Conservation (phyloP, 1,140 invertebrate genomes). For the Drosophila aff. region DNA sequence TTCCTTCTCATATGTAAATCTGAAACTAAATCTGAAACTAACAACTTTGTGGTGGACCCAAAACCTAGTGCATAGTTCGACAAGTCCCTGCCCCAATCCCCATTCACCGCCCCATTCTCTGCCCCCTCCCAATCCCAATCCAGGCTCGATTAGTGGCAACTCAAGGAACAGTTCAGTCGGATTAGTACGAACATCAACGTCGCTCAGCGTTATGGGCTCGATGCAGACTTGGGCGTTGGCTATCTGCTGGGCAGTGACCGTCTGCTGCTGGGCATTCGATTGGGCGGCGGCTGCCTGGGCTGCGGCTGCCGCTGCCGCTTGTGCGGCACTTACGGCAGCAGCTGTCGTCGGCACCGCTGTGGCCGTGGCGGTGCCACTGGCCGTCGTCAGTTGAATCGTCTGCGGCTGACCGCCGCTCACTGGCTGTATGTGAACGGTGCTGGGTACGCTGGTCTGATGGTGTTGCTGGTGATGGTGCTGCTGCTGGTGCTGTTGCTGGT, state of each 20-base stretch:
- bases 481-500: constrained; percentile 80
- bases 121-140: not conserved
- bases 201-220: constrained; percentile 88
- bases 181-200: constrained; percentile 89
- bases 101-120: not conserved
- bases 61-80: not conserved
- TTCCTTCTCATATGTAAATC: not conserved
- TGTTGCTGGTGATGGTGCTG: constrained; percentile 39
- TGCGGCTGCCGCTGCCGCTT: constrained; percentile 41
- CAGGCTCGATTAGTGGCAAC: constrained; percentile 46
- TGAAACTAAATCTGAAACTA: not conserved
- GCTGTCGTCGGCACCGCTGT: constrained; percentile 85
- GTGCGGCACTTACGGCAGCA: constrained; percentile 81
- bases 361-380: constrained; percentile 70
- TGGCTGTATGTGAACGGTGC: constrained; percentile 69
- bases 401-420: constrained; percentile 61
- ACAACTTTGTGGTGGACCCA: not conserved
- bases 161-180: constrained; percentile 32
- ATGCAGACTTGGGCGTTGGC: constrained; percentile 90
- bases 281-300: constrained; percentile 27
- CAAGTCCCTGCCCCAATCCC: not conserved
- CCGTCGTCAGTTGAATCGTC: constrained; percentile 70
- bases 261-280: constrained; percentile 75
- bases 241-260: constrained; percentile 86
- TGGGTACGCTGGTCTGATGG: constrained; percentile 23